phyloP scores from a whole-genome alignment of 2,797 vertebrate genomes.

The Peromyscus melanophrys region DNA sequence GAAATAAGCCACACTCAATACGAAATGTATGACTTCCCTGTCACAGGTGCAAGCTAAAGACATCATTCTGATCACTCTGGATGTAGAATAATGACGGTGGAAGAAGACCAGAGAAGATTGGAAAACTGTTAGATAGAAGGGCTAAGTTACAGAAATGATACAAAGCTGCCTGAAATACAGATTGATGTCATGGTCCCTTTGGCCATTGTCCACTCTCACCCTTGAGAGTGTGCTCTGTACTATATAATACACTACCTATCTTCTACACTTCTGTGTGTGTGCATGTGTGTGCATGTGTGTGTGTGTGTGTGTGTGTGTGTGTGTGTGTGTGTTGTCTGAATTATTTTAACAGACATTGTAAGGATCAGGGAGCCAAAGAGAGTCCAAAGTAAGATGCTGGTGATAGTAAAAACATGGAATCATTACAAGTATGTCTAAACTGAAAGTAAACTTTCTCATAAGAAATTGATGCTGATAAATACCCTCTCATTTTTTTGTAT shows the following conservation, averaged over 20 bases:
- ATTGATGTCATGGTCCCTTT: background rate
- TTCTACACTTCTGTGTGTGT: background rate
- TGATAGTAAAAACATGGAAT: background rate
- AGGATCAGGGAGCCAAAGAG: background rate
- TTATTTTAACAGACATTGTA: background rate
- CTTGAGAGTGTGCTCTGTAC: background rate
- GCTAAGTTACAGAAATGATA: background rate
- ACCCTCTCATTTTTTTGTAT: background rate
- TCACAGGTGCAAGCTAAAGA: background rate
- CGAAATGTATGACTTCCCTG: background rate
- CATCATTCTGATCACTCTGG: background rate
- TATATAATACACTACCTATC: background rate
- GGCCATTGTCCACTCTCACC: background rate
- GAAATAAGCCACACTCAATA: background rate
- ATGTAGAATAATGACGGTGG: background rate
- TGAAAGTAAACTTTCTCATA: background rate
- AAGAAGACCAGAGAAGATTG: background rate
- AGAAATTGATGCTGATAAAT: background rate
- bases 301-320: background rate
- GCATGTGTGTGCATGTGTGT: too few relatives aligned
- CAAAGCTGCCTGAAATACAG: background rate
- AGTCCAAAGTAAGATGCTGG: background rate
- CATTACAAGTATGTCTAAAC: background rate
- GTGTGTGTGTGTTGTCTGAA: background rate
- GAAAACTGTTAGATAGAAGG: background rate